These are phyloP conservation scores for Callorhinus ursinus DNA, from an alignment of 2,113 vertebrate species.

Conservation along the genomic window DNA sequence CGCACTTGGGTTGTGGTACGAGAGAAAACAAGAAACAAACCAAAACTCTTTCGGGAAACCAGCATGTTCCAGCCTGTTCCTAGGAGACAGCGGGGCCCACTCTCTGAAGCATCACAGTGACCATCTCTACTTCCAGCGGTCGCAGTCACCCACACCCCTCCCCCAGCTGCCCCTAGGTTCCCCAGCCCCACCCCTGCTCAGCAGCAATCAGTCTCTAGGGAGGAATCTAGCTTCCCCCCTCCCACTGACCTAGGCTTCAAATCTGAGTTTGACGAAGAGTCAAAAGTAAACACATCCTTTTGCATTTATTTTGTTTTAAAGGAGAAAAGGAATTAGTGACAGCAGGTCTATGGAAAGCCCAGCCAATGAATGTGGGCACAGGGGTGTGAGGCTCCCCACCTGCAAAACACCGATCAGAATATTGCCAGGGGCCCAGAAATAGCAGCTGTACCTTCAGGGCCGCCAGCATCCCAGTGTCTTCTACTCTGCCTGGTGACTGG, in stretches of 20 bases:
- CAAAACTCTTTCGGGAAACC: conserved; percentile 53
- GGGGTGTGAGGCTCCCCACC: background rate
- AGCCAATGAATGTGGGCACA: background rate
- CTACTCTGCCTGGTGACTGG: background rate
- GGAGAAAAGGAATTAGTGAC: conserved; percentile 71
- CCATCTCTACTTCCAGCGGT: conserved; percentile 68
- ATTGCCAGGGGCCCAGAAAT: background rate
- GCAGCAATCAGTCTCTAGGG: background rate
- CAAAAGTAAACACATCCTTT: conserved; percentile 79
- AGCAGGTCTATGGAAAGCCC: background rate
- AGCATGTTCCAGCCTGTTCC: conserved; percentile 51
- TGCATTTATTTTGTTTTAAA: conserved; percentile 71
- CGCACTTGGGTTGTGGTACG: conserved; percentile 51
- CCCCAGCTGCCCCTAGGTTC: background rate
- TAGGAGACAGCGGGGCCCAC: conserved; percentile 39
- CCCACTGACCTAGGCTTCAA: conserved; percentile 48
- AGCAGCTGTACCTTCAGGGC: background rate
- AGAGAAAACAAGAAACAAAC: background rate
- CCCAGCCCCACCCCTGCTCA: background rate
- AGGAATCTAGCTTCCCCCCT: background rate
- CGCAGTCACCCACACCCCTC: background rate
- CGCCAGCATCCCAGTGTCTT: conserved; percentile 24
- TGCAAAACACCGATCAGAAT: background rate
- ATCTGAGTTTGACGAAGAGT: conserved; percentile 76
- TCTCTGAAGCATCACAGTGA: conserved; percentile 60